Base-by-base conservation (phyloP, 2,113 vertebrate genomes). In the Gracilinanus agilis region DNA sequence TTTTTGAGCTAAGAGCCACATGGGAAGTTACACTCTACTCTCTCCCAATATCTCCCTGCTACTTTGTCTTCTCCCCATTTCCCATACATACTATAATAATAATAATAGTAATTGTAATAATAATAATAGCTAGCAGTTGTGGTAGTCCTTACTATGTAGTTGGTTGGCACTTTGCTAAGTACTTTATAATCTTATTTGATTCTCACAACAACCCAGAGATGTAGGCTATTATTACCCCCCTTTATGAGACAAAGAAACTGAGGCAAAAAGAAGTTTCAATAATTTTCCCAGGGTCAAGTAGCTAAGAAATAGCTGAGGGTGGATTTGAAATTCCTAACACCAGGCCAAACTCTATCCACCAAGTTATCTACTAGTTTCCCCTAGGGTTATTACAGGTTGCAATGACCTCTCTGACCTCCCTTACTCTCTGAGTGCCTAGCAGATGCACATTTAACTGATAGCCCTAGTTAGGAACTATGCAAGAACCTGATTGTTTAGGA, bases 1-100 rank as follows among this genome's bases (percentile, higher is more conserved):
- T 16, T 88, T 96, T 93, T 92, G 19, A 94, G 90, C 24, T 92
- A 90, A 88, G 16, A n/a, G 49, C 55, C 90, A 29, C 61, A 40
- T 21, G 53, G 92, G 88, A 34, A 40, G 55, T n/a, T 49, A 89
- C 44, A 44, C 0, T 44, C 58, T 55, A 90, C 24, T 90, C 1
- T 94, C 67, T 49, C 24, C 34, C 75, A n/a, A 9, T 44, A 55
- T 92, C 55, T 55, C n/a, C 58, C 34, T 75, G 61, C 34, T 75
- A n/a, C 34, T 19, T 75, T n/a, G 29, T 10, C 13, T n/a, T 2
- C 61, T 75, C 61, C n/a, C 5, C 34, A 75, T 75, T 29, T 4
- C 34, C 34, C 61, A 27, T 6, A n/a, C 34, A n/a, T 13, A 75
- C 29, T 3, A 10, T n/a, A 34, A n/a, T 75, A 49, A 49, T 5